Evolutionary conservation across 2,113 vertebrate genomes (phyloP).

Genomic region (Urocolius indicus): DNA sequence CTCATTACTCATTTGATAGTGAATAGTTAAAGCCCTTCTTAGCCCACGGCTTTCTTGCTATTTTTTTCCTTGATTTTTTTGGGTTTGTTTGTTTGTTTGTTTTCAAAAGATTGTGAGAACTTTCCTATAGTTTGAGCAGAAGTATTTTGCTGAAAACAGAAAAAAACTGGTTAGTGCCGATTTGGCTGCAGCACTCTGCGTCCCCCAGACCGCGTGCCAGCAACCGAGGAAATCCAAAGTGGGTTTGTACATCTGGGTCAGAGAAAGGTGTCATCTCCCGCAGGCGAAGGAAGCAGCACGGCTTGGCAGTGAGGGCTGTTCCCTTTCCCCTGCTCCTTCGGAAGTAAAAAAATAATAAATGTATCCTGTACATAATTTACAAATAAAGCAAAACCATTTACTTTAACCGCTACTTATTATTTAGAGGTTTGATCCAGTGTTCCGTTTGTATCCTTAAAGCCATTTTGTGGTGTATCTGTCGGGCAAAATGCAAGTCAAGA

Average conservation of each 20-base stretch:
- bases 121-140: constrained; percentile 71
- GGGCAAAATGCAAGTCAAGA: constrained; percentile 68
- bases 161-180: constrained; percentile 62
- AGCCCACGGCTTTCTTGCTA: constrained; percentile 65
- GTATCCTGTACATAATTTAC: constrained; percentile 85
- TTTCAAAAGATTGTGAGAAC: constrained; percentile 68
- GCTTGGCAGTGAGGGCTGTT: constrained; percentile 51
- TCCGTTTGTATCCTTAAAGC: constrained; percentile 78
- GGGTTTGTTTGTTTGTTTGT: no score
- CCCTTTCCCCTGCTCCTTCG: constrained; percentile 63
- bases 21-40: constrained; percentile 69
- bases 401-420: constrained; percentile 85
- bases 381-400: constrained; percentile 82
- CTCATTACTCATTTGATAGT: constrained; percentile 68
- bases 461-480: constrained; percentile 76
- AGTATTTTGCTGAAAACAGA: constrained; percentile 63
- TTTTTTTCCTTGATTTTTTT: constrained; percentile 56
- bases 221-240: constrained; percentile 81
- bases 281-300: constrained; percentile 48
- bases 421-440: constrained; percentile 80
- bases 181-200: constrained; percentile 62
- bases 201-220: constrained; percentile 69
- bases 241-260: constrained; percentile 68
- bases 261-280: constrained; percentile 69
- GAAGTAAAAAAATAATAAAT: constrained; percentile 45